Conservation (phyloP, 2,888 invertebrate genomes). For the Xanthia icteritia region DNA sequence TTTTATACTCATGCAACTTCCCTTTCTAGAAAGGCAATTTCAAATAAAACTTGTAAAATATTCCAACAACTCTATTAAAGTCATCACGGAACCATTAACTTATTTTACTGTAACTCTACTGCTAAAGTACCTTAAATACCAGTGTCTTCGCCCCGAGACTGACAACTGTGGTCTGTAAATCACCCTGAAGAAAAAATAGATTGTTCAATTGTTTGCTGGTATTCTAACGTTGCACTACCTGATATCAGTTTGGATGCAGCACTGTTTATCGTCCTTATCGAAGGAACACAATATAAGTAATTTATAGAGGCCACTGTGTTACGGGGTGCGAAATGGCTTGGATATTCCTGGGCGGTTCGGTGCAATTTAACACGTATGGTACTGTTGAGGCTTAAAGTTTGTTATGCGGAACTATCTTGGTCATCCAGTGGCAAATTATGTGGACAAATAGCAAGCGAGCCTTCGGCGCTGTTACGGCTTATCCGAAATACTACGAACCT, state of each 20-base stretch:
- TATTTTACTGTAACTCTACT: slow-evolving; percentile 52
- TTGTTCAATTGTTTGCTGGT: slow-evolving; percentile 43
- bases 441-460: slow-evolving; percentile 69
- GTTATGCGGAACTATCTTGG: slow-evolving; percentile 69
- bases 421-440: slow-evolving; percentile 72
- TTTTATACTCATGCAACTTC: slow-evolving; percentile 53
- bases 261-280: slow-evolving; percentile 43
- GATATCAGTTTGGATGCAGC: slow-evolving; percentile 11
- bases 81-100: slow-evolving; percentile 63
- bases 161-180: slow-evolving; percentile 37
- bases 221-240: background rate
- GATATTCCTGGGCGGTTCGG: slow-evolving; percentile 56
- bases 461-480: slow-evolving; percentile 61
- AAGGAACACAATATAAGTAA: slow-evolving; percentile 30
- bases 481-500: slow-evolving; percentile 49
- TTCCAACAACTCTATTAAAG: slow-evolving; percentile 60
- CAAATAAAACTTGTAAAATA: slow-evolving; percentile 53
- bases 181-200: slow-evolving; percentile 11
- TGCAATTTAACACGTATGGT: slow-evolving; percentile 68
- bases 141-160: slow-evolving; percentile 55
- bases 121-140: slow-evolving; percentile 49
- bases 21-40: slow-evolving; percentile 47
- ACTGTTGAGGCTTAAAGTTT: slow-evolving; percentile 68
- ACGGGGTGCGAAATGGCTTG: slow-evolving; percentile 57
- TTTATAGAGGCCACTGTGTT: slow-evolving; percentile 42